A percentile compares a stretch with the other conserved stretches of the same genome.
Evolutionary conservation across 37 sponge, comb jelly and placozoan genomes (phyloP).

Genomic region (Cladorhizidae sp.): DNA sequence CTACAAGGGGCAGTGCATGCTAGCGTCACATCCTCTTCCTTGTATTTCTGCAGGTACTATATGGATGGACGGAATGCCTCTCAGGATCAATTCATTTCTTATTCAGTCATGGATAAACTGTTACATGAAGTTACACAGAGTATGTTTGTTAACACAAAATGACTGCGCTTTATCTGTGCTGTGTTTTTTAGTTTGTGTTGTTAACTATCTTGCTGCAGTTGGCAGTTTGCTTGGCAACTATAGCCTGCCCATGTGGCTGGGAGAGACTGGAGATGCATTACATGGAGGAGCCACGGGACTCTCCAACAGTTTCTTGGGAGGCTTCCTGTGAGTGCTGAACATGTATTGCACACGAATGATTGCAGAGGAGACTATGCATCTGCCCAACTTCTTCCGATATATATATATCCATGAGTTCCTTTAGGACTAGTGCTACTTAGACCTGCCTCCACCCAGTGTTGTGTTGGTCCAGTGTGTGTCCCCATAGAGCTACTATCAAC

Average conservation of each 20-base stretch:
- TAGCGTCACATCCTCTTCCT: too few relatives aligned
- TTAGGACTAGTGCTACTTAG: too few relatives aligned
- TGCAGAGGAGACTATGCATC: too few relatives aligned
- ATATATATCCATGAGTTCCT: too few relatives aligned
- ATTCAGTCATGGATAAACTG: slow-evolving; percentile 25
- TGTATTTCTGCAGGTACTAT: slow-evolving; percentile 24
- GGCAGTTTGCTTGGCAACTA: not conserved
- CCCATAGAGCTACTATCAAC: too few relatives aligned
- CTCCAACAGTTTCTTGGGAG: slow-evolving; percentile 9
- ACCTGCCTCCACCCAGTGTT: too few relatives aligned
- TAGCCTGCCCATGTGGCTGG: slow-evolving; percentile 27
- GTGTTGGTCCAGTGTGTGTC: too few relatives aligned
- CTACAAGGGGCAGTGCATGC: too few relatives aligned
- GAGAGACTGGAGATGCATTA: slow-evolving; percentile 25
- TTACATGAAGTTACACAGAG: not conserved
- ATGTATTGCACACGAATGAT: not conserved
- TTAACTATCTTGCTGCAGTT: not conserved
- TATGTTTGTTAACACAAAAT: too few relatives aligned
- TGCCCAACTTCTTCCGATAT: too few relatives aligned
- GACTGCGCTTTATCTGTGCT: too few relatives aligned
- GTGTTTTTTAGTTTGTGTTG: too few relatives aligned
- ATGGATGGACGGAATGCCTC: not conserved
- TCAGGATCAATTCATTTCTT: slow-evolving; percentile 9
- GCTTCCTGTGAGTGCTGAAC: slow-evolving; percentile 28
- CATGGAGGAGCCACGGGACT: slow-evolving; percentile 17